Conservation (phyloP, 2,888 invertebrate species). For the Venusia cambrica region DNA sequence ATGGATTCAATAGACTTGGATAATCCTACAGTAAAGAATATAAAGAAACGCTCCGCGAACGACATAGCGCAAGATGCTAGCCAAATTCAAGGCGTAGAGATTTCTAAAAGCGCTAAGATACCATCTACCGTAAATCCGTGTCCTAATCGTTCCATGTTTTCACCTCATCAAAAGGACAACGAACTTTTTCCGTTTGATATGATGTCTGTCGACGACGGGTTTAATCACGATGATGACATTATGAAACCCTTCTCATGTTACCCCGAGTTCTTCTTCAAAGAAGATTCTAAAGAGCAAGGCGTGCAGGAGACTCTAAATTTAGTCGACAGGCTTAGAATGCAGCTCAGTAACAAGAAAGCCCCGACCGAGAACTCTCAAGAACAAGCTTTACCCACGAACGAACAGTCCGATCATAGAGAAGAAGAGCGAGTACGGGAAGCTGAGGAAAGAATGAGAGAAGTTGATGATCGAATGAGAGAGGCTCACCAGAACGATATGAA, state of each 20-base stretch:
- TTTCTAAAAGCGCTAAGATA: constrained; percentile 73
- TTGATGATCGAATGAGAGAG: constrained; percentile 10
- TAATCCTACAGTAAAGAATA: constrained; percentile 46
- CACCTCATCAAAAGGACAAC: constrained; percentile 84
- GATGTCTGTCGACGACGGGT: constrained; percentile 83
- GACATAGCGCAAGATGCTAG: constrained; percentile 68
- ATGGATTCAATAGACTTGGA: constrained; percentile 62
- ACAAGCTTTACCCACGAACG: constrained; percentile 39
- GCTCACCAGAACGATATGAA: constrained; percentile 8
- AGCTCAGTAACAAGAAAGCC: constrained; percentile 84
- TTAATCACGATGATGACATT: constrained; percentile 84
- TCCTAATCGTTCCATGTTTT: constrained; percentile 85
- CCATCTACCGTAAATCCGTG: constrained; percentile 63
- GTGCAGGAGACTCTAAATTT: constrained; percentile 91
- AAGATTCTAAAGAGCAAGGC: constrained; percentile 89
- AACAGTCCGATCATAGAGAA: constrained; percentile 46
- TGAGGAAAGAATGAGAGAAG: no score
- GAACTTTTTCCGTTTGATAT: constrained; percentile 85
- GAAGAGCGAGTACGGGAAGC: no score
- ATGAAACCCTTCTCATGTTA: constrained; percentile 85
- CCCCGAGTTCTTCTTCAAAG: constrained; percentile 85
- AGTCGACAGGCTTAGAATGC: constrained; percentile 90
- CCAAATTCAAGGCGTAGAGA: constrained; percentile 69
- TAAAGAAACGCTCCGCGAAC: constrained; percentile 52
- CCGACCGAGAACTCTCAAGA: constrained; percentile 70